Base-by-base conservation (phyloP, 2,888 invertebrate genomes). In the Ochropleura leucogaster region DNA sequence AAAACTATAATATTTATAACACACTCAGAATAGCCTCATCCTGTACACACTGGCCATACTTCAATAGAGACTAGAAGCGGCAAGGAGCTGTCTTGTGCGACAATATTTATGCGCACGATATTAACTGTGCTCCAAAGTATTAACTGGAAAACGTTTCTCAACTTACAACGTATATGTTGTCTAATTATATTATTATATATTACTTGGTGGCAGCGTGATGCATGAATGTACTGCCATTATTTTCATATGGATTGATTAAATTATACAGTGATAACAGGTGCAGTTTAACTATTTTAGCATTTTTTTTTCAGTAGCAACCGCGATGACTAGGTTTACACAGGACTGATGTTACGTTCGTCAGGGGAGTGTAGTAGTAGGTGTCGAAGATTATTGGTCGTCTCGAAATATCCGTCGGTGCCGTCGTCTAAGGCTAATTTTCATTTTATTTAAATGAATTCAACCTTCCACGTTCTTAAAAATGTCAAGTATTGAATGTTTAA, bases 91-190 rank as follows among this genome's bases (percentile, higher is more conserved):
- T 96, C 96, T 89, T 89, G 90, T 87, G 91, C 93, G 93, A 94
- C 95, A 93, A 96, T 96, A 96, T 96, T 96, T 96, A 96, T 96
- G 96, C 94, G 94, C 92, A 93, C 93, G 94, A 96, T 96, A 96
- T 96, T 96, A 96, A 96, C 96, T 96, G 92, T 74, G 89, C 89
- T 89, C 87, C 91, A 92, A 88, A 86, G 89, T 92, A 93, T 93
- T 93, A 92, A 93, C 92, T 92, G 87, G 89, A 91, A 92, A 89
- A 89, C 92, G 91, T 93, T 91, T 91, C 90, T 86, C 83, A 91
- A 92, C 88, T 89, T 85, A 82, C 87, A 84, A 83, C 82, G 77
- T 79, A 74, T 82, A 88, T 73, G 84, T 85, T 79, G 80, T 80
- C 80, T 72, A 83, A 87, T 87, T 82, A 87, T 86, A 82, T 82